phyloP scores from a whole-genome alignment of 2,888 invertebrate genomes.

The Drosophila kanekoi region DNA sequence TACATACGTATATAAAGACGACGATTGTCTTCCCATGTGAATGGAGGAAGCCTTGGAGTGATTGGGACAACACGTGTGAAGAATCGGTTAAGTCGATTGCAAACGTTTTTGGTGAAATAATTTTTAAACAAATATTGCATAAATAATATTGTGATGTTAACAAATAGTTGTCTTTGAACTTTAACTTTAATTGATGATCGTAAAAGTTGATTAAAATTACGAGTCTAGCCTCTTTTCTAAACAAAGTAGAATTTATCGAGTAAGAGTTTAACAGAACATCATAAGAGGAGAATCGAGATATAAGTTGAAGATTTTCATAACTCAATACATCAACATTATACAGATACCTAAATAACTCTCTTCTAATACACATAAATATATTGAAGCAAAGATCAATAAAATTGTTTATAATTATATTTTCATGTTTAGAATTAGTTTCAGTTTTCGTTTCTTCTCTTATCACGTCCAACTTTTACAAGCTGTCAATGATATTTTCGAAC shows the following conservation, averaged over 20 bases:
- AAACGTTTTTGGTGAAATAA: slow-evolving; percentile 19
- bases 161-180: neutral
- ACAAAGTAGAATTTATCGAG: too few relatives aligned
- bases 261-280: too few relatives aligned
- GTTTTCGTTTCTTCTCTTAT: slow-evolving; percentile 11
- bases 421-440: neutral
- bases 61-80: slow-evolving; percentile 53
- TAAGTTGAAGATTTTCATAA: too few relatives aligned
- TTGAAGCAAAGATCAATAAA: neutral
- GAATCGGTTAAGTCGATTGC: slow-evolving; percentile 33
- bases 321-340: too few relatives aligned
- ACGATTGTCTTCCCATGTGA: slow-evolving; percentile 37
- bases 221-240: too few relatives aligned
- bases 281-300: too few relatives aligned
- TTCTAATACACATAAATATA: too few relatives aligned
- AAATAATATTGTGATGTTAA: neutral
- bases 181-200: neutral
- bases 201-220: too few relatives aligned
- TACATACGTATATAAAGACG: slow-evolving; percentile 16
- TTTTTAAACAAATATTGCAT: slow-evolving; percentile 11
- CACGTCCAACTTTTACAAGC: slow-evolving; percentile 31
- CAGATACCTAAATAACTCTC: too few relatives aligned
- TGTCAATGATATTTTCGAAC: slow-evolving; percentile 41
- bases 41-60: slow-evolving; percentile 34
- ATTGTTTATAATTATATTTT: neutral